phyloP scores from a whole-genome alignment of 2,888 invertebrate species.

The Rhodophaea formosa region DNA sequence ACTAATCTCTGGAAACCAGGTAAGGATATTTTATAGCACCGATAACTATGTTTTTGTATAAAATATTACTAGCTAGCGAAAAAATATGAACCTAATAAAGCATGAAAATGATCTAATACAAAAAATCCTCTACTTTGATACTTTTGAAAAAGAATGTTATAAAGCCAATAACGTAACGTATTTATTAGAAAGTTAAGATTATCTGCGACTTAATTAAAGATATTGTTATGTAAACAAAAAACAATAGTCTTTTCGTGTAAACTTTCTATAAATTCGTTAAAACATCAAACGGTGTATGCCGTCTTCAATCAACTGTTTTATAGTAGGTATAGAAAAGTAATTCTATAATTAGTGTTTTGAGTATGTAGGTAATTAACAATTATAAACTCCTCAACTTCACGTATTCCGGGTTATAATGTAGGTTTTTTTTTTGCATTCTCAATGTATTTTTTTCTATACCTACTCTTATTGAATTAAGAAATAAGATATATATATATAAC shows the following conservation, averaged over 20 bases:
- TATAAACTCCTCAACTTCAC: too few relatives aligned
- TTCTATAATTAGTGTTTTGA: background rate
- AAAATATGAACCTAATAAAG: too few relatives aligned
- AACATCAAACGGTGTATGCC: background rate
- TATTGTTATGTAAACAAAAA: slow-evolving; percentile 25
- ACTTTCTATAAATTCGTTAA: background rate
- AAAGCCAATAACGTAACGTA: slow-evolving; percentile 7
- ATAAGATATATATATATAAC: too few relatives aligned
- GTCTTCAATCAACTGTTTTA: background rate
- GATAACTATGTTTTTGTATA: background rate
- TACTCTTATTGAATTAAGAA: too few relatives aligned
- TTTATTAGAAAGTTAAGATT: slow-evolving; percentile 5
- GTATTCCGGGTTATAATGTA: too few relatives aligned
- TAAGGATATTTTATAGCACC: background rate
- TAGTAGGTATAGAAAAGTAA: background rate
- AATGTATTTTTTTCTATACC: too few relatives aligned
- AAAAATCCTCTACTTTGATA: too few relatives aligned
- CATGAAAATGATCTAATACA: too few relatives aligned
- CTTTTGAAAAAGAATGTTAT: background rate
- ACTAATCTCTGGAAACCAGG: background rate
- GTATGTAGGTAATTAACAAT: background rate
- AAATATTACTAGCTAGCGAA: background rate
- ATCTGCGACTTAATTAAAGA: slow-evolving; percentile 24
- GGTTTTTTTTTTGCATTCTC: too few relatives aligned
- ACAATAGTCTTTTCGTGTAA: slow-evolving; percentile 6